Evolutionary conservation across 2,888 invertebrate genomes (phyloP), one percentile per base, ranked within the genome.

Genomic region (Volucella bombylans): DNA sequence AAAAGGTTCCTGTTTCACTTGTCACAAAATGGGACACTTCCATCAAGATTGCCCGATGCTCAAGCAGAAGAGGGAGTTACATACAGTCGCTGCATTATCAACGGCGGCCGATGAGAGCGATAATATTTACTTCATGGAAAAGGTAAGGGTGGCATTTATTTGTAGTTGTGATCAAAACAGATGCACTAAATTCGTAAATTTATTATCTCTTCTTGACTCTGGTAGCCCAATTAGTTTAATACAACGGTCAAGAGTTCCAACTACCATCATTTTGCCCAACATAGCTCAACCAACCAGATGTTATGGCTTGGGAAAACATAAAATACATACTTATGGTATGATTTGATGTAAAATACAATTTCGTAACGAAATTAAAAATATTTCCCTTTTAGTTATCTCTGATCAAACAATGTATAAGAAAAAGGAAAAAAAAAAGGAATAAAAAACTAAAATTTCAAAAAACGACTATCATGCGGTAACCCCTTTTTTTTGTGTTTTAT

Each of bases 101-200:
- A 18, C 18, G 18, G 18, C 1, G 18, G 50, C 43, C n/a, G 52
- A 52, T 11, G 6, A 38, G 10, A 8, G 9, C 12, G 11, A 52
- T 4, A 12, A 11, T 43, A 12, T 67, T 52, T 15, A 67, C 31
- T 4, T 23, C 9, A 10, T 9, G 31, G n/a, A 43, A 31, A 52
- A 39, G 9, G 52, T 52, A 38, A 67, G 67, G 38, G 39, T 67
- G 10, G 52, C 54, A 18, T 38, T 67, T 67, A 8, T 18, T 23
- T n/a, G 4, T 10, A 43, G 10, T 12, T 12, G 15, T 18, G 10
- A 9, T 23, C 8, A 50, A 12, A 52, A 2, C 3, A n/a, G 41
- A 2, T 18, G 43, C 43, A 43, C 18, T 18, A 18, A 18, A 18
- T 18, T 18, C 18, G 18, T 18, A 18, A 18, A 18, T 18, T 18